These are phyloP conservation scores for Pseudomugil gertrudae DNA, from an alignment of 2,797 vertebrate species.

Conservation along the genomic window DNA sequence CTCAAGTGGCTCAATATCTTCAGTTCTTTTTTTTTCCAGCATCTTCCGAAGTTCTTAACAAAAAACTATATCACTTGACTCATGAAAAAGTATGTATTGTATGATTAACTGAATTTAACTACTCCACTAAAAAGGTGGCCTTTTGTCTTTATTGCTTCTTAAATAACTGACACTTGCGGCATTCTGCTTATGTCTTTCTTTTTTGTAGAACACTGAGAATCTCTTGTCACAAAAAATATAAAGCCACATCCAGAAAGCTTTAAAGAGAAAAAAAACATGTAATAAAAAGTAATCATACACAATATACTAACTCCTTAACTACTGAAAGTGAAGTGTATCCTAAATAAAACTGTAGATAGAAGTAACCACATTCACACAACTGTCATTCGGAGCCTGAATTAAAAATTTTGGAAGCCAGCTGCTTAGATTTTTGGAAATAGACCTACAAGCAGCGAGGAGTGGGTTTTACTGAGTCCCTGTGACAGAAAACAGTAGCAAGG, in stretches of 20 bases:
- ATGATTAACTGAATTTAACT: neutral
- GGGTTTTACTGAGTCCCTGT: neutral
- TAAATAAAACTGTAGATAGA: neutral
- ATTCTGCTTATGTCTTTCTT: neutral
- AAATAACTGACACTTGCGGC: neutral
- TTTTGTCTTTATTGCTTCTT: neutral
- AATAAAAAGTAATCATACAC: neutral
- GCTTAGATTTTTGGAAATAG: neutral
- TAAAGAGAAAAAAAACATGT: neutral
- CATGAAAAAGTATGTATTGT: neutral
- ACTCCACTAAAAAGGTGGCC: neutral
- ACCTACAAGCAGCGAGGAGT: neutral
- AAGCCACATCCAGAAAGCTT: neutral
- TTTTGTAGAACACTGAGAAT: neutral
- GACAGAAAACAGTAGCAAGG: neutral
- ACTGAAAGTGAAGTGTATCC: neutral
- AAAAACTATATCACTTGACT: slow-evolving; percentile 17
- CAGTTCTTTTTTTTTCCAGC: no score
- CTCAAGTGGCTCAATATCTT: slow-evolving; percentile 48
- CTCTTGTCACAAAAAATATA: neutral
- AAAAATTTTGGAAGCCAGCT: neutral
- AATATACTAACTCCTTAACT: neutral
- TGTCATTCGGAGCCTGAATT: neutral
- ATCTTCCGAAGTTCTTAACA: slow-evolving; percentile 40
- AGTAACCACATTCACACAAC: neutral